These are phyloP conservation scores for Acromyrmex echinatior DNA, from an alignment of 1,140 invertebrate species.

Conservation along the genomic window DNA sequence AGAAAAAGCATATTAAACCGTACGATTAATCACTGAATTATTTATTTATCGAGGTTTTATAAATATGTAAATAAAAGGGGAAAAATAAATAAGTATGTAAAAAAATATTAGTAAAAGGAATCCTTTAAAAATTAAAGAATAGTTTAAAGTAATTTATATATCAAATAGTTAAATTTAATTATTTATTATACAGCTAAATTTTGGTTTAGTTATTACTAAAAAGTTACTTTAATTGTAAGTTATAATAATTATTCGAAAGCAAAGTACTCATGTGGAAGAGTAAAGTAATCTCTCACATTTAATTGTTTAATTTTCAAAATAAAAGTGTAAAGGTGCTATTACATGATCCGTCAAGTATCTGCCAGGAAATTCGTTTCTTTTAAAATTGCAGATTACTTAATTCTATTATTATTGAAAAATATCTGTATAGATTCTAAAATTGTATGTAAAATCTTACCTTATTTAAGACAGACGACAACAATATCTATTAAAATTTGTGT, in stretches of 20 bases:
- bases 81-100: conserved; percentile 30
- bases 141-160: no score
- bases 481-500: no score
- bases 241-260: not conserved
- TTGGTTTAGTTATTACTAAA: not conserved
- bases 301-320: no score
- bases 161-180: no score
- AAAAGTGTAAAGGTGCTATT: no score
- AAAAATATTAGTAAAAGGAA: not conserved
- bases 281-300: not conserved
- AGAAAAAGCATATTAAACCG: conserved; percentile 24
- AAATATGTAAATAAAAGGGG: conserved; percentile 46
- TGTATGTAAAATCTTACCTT: no score
- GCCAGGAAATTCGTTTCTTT: no score
- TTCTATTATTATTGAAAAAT: no score
- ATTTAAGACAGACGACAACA: no score
- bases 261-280: not conserved
- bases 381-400: no score
- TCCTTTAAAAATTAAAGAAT: not conserved
- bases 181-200: not conserved
- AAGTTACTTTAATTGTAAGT: not conserved
- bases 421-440: no score
- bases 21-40: conserved; percentile 8
- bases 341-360: no score
- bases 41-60: conserved; percentile 49